Conservation (phyloP, 2,797 vertebrate genomes). For the Vespertilio murinus region DNA sequence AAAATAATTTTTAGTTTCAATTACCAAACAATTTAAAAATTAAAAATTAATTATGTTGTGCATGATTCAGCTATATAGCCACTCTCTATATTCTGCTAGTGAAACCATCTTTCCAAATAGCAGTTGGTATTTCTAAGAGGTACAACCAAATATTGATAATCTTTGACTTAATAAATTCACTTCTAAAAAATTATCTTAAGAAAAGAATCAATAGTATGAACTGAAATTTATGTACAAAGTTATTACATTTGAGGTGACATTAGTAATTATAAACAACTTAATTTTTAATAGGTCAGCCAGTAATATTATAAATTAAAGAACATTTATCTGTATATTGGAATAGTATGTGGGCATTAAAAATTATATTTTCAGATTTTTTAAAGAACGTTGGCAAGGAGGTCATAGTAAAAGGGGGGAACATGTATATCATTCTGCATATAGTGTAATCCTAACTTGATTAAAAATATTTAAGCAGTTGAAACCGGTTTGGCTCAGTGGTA, state of each 20-base stretch:
- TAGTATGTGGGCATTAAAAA: conserved; percentile 7
- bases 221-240: not conserved
- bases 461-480: too few species aligned
- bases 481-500: too few species aligned
- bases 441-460: not conserved
- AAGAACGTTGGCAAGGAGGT: not conserved
- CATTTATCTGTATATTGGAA: not conserved
- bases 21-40: conserved; percentile 19
- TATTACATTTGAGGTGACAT: not conserved
- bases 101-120: not conserved
- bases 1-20: not conserved
- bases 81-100: not conserved
- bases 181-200: not conserved
- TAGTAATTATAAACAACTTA: conserved; percentile 13
- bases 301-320: not conserved
- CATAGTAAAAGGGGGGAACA: not conserved
- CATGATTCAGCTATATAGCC: not conserved
- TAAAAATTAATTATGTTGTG: not conserved
- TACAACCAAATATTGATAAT: not conserved
- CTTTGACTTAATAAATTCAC: not conserved
- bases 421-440: not conserved
- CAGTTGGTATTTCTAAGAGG: not conserved
- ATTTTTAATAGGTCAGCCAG: not conserved
- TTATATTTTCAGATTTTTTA: not conserved
- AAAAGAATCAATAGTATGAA: not conserved